phyloP scores from a whole-genome alignment of 30 jellyfish, hydroid and myxozoan genomes.

The Aurelia aurita complex sp. Pacific region DNA sequence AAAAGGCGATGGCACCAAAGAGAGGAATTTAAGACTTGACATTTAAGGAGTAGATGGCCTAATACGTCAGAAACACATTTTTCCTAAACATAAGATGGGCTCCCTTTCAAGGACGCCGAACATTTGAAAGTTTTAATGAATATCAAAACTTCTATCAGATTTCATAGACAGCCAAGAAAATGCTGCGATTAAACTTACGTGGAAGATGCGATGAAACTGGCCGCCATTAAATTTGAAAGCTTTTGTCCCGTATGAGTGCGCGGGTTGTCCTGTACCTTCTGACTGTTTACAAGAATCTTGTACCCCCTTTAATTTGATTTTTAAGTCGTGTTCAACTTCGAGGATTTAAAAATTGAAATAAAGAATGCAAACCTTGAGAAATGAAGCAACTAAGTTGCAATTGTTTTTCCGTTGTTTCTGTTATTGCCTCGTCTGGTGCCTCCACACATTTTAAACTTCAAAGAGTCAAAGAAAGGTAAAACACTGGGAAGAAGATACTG shows the following conservation, averaged over 20 bases:
- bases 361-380: conserved; percentile 75
- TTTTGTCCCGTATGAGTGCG: background rate
- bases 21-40: too few species aligned
- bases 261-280: background rate
- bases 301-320: background rate
- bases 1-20: too few species aligned
- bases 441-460: conserved; percentile 86
- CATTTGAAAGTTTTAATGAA: too few species aligned
- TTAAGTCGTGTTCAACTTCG: background rate
- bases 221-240: background rate
- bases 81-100: too few species aligned
- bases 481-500: too few species aligned
- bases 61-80: too few species aligned
- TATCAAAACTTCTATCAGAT: background rate
- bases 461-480: background rate
- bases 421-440: conserved; percentile 81
- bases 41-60: too few species aligned
- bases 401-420: conserved; percentile 67
- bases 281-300: too few species aligned
- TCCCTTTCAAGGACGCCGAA: too few species aligned
- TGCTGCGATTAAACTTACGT: too few species aligned
- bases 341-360: background rate
- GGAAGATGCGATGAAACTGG: background rate
- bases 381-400: conserved; percentile 94
- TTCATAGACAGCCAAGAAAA: too few species aligned